These are phyloP conservation scores for Elephantulus edwardii DNA, from an alignment of 2,113 vertebrate species.

Conservation along the genomic window DNA sequence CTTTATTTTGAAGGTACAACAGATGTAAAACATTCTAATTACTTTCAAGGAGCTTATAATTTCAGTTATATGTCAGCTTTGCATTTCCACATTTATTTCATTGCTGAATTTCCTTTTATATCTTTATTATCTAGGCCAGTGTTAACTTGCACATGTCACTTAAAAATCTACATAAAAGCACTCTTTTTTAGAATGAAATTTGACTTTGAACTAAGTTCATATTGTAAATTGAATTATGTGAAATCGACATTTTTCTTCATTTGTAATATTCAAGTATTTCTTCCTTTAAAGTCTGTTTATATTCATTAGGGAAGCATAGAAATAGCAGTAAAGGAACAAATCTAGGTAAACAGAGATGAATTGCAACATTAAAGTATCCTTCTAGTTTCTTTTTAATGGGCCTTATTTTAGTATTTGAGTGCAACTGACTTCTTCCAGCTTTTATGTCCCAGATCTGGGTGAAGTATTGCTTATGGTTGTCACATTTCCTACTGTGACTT, in stretches of 20 bases:
- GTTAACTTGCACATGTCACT: background rate
- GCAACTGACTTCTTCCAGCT: conserved; percentile 13
- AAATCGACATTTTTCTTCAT: background rate
- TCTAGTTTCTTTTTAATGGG: background rate
- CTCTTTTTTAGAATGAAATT: background rate
- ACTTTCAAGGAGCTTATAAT: background rate
- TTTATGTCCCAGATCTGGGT: conserved; percentile 8
- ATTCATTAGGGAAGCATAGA: background rate
- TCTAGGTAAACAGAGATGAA: background rate
- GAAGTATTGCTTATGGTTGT: conserved; percentile 77
- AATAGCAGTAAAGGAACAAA: background rate
- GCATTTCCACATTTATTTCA: background rate
- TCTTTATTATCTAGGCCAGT: background rate
- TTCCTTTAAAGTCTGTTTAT: conserved; percentile 21
- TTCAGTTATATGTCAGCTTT: background rate
- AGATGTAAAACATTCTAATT: background rate
- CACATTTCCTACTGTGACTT: conserved; percentile 70
- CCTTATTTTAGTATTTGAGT: background rate
- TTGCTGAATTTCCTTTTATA: background rate
- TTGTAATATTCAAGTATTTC: background rate
- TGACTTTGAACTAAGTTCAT: background rate
- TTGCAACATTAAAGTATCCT: background rate
- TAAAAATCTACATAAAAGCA: background rate
- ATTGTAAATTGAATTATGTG: background rate
- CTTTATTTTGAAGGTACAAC: background rate